Conservation (phyloP, 2,797 vertebrate genomes). For the Nyctibius grandis region DNA sequence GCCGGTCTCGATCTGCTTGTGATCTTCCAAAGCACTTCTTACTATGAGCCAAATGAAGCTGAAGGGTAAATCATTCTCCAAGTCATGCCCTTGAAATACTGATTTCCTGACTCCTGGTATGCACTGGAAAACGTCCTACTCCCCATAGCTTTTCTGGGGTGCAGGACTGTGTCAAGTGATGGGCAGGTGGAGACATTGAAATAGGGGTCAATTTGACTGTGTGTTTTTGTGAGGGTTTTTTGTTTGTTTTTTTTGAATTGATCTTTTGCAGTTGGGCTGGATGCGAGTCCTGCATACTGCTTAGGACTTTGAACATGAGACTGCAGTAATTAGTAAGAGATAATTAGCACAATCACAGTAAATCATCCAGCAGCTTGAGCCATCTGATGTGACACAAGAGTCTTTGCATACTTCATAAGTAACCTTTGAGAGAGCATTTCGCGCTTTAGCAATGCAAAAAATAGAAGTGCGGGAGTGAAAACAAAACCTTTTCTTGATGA, state of each 20-base stretch:
- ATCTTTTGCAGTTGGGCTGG: not conserved
- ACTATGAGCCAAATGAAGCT: not conserved
- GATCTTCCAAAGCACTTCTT: not conserved
- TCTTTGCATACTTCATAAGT: not conserved
- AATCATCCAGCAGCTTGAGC: not conserved
- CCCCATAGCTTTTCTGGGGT: not conserved
- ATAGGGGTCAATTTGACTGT: not conserved
- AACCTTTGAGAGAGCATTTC: not conserved
- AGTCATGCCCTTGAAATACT: not conserved
- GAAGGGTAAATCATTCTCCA: not conserved
- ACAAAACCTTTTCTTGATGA: not conserved
- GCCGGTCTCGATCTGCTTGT: accelerated
- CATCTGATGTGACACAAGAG: not conserved
- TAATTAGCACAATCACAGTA: conserved; percentile 5
- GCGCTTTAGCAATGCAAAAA: not conserved
- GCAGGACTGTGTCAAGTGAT: accelerated
- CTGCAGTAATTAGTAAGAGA: not conserved
- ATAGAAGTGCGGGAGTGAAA: not conserved
- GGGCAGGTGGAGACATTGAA: not conserved
- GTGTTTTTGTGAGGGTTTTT: not conserved
- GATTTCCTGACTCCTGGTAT: not conserved
- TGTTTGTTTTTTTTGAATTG: not conserved
- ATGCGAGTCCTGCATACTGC: not conserved
- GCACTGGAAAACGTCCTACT: not conserved
- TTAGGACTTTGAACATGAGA: not conserved